phyloP scores from a whole-genome alignment of 2,888 invertebrate species.

The Erebia aethiops region DNA sequence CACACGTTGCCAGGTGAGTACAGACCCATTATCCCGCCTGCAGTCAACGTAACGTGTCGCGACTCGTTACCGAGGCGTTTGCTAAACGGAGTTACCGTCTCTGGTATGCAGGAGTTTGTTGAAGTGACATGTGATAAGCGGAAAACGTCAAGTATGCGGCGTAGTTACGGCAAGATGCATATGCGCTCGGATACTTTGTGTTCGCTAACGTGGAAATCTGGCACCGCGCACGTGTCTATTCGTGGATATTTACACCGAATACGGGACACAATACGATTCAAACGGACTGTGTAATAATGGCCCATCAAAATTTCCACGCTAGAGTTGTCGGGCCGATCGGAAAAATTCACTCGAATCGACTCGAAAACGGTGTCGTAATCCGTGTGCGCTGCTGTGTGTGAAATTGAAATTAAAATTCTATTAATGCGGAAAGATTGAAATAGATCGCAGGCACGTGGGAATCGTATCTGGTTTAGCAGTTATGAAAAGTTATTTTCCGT shows the following conservation, averaged over 20 bases:
- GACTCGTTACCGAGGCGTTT: slow-evolving; percentile 49
- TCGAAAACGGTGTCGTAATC: slow-evolving; percentile 61
- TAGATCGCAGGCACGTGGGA: slow-evolving; percentile 48
- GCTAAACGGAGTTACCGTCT: slow-evolving; percentile 48
- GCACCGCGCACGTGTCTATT: slow-evolving; percentile 31
- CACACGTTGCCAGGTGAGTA: slow-evolving; percentile 47
- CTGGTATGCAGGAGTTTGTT: slow-evolving; percentile 49
- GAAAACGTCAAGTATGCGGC: slow-evolving; percentile 44
- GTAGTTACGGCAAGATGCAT: slow-evolving; percentile 37
- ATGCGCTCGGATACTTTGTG: slow-evolving; percentile 28
- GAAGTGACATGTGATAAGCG: slow-evolving; percentile 57
- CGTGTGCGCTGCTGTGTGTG: slow-evolving; percentile 67
- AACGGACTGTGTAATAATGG: slow-evolving; percentile 76
- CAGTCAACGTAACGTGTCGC: slow-evolving; percentile 51
- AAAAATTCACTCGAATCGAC: slow-evolving; percentile 64
- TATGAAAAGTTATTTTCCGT: slow-evolving; percentile 34
- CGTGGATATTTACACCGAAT: slow-evolving; percentile 47
- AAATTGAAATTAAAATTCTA: slow-evolving; percentile 81
- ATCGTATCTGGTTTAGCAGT: slow-evolving; percentile 36
- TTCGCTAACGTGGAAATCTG: slow-evolving; percentile 22
- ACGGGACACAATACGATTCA: slow-evolving; percentile 71
- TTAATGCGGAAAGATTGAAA: slow-evolving; percentile 67
- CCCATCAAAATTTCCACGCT: slow-evolving; percentile 76
- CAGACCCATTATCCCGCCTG: slow-evolving; percentile 53
- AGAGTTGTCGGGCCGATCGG: slow-evolving; percentile 68